phyloP scores from a whole-genome alignment of 2,113 vertebrate species.

The Xyliphius kryptos region DNA sequence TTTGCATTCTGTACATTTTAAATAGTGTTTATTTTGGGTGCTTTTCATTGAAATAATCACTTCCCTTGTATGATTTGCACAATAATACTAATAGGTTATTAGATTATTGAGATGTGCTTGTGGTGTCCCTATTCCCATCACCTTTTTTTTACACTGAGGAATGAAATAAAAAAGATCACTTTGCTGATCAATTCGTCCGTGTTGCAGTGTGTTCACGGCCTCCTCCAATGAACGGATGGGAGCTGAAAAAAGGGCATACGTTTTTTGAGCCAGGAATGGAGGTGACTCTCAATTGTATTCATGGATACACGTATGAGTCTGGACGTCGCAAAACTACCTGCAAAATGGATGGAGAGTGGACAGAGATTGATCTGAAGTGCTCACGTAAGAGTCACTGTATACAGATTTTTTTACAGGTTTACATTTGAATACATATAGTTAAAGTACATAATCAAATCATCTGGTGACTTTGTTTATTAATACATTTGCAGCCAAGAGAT shows the following conservation, averaged over 20 bases:
- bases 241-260: slow-evolving; percentile 47
- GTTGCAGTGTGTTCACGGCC: slow-evolving; percentile 72
- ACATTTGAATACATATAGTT: too few relatives aligned
- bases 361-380: slow-evolving; percentile 63
- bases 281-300: slow-evolving; percentile 61
- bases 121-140: slow-evolving; percentile 36
- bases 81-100: too few relatives aligned
- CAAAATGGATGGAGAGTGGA: slow-evolving; percentile 63
- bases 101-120: too few relatives aligned
- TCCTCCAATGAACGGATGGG: slow-evolving; percentile 50
- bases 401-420: too few relatives aligned
- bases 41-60: too few relatives aligned
- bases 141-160: too few relatives aligned
- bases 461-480: not conserved
- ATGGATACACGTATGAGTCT: slow-evolving; percentile 55
- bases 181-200: slow-evolving; percentile 33
- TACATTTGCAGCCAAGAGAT: slow-evolving; percentile 64
- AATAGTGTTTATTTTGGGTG: too few relatives aligned
- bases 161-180: too few relatives aligned
- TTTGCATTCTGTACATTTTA: too few relatives aligned
- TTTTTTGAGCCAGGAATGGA: slow-evolving; percentile 62
- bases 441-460: too few relatives aligned
- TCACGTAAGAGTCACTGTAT: slow-evolving; percentile 75
- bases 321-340: slow-evolving; percentile 67
- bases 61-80: too few relatives aligned